Evolutionary conservation across 2,888 invertebrate genomes (phyloP), one percentile per base, ranked within the genome.

Genomic region (Eilema depressum): DNA sequence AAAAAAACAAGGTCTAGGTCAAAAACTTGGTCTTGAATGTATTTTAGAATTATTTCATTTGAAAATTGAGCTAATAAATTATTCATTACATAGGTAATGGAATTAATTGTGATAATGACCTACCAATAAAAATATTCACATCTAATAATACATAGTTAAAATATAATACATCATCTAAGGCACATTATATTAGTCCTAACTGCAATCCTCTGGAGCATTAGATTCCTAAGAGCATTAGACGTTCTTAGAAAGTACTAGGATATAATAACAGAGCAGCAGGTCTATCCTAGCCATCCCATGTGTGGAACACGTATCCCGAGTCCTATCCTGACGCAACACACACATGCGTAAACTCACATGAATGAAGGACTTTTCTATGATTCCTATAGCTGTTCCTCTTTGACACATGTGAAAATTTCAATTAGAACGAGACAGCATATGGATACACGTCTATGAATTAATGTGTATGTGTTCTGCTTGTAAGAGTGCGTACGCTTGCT

Each of bases 161-260:
- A 59, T 25, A 14, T 20, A 20, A 14, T 60, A 69, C n/a, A 64
- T 30, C 25, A 30, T 63, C 60, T 69, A 53, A 63, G 61, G 20
- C 23, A 30, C 11, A 10, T 47, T 23, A 10, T 41, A 57, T 60
- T 62, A 59, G 77, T 75, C 66, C 61, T 53, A n/a, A 66, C 73
- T 61, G 62, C 65, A 66, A 68, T 68, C 65, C 75, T 65, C 66
- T 23, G 56, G 70, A 68, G 78, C 77, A 75, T 82, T 93, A 93
- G 92, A 93, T 89, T 89, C 86, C 86, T 86, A 85, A 78, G 83
- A 92, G 93, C 94, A 95, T 95, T 95, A 95, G 95, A 95, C 83
- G 93, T 93, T 95, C 94, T 95, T 95, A 95, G 95, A 95, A 95
- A 90, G 87, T 94, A 95, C 94, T 87, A 94, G 95, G 95, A 81